Evolutionary conservation across 1,140 invertebrate species (phyloP), one percentile per base, ranked within the genome.

Genomic region (Dryas iulia): DNA sequence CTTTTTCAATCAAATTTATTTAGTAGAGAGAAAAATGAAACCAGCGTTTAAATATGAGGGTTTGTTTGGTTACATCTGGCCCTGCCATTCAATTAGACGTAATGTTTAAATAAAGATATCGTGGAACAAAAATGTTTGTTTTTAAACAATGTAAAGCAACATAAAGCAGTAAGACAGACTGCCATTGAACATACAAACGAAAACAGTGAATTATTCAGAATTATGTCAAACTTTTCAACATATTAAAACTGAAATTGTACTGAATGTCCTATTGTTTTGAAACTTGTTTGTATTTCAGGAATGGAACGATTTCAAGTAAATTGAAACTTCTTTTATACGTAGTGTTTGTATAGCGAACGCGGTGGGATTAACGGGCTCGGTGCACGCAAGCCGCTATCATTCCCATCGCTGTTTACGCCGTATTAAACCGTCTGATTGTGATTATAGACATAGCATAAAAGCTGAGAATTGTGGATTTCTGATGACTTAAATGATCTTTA

Each of bases 351-450:
- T 62, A 75, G 70, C 67, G 35, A 59, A 25, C 60, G 66, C 57
- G 66, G 30, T 54, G 63, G 82, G 81, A 86, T 89, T 87, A 91
- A 89, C 84, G 79, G 81, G 61, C 70, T 3, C 57, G 58, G 25
- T 64, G 65, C 88, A 91, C 88, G 87, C 88, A 73, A 91, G 60
- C 80, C 69, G 70, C 77, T 88, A 88, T 86, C 86, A 84, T 72
- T 77, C 77, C 60, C 78, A 87, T 86, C 83, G 85, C 78, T 77
- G 79, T 90, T 84, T 87, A 83, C 79, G 84, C 78, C 73, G 77
- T 84, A 90, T 86, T 86, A 89, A 83, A 87, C 85, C 80, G 82
- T 90, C 85, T 87, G 79, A 84, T 86, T 84, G 78, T 86, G 81
- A 86, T 85, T 84, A 86, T 88, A 86, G 78, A 78, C 72, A 71